Percentiles rank a stretch among this genome's conserved stretches.
Conservation (phyloP, 2,888 invertebrate species). For the Drosophila macrospina region DNA sequence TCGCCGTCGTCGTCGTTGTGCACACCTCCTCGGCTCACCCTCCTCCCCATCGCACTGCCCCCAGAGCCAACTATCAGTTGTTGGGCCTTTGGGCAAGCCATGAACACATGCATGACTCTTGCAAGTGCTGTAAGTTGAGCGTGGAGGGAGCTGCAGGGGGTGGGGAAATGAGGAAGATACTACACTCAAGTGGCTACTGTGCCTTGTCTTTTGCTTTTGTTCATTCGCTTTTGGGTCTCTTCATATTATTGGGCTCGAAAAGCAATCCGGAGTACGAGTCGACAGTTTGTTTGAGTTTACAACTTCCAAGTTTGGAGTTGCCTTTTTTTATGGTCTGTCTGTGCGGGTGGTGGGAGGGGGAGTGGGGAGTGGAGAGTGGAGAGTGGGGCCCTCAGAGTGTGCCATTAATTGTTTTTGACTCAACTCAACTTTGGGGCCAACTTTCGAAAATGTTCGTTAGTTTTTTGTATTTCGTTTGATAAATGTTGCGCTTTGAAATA, state of each 20-base stretch:
- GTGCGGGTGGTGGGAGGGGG: not conserved
- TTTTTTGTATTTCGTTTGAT: conserved; percentile 64
- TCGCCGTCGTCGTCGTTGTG: conserved; percentile 10
- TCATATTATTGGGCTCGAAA: conserved; percentile 32
- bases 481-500: conserved; percentile 78
- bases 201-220: conserved; percentile 57
- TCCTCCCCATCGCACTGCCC: too few species aligned
- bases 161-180: conserved; percentile 2
- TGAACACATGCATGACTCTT: conserved; percentile 19
- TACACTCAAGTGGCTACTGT: conserved; percentile 59
- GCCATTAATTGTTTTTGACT: conserved; percentile 76
- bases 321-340: conserved; percentile 42
- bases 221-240: conserved; percentile 35
- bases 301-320: conserved; percentile 49
- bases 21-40: not conserved
- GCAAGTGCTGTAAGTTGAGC: not conserved
- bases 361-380: too few species aligned
- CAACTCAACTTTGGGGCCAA: conserved; percentile 35
- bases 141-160: not conserved
- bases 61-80: conserved; percentile 25
- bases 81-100: conserved; percentile 35
- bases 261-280: conserved; percentile 16
- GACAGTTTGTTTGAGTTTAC: conserved; percentile 46
- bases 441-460: conserved; percentile 70
- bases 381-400: conserved; percentile 66